These are phyloP conservation scores for Proales similis DNA, from an alignment of 1,140 invertebrate genomes.

Conservation along the genomic window DNA sequence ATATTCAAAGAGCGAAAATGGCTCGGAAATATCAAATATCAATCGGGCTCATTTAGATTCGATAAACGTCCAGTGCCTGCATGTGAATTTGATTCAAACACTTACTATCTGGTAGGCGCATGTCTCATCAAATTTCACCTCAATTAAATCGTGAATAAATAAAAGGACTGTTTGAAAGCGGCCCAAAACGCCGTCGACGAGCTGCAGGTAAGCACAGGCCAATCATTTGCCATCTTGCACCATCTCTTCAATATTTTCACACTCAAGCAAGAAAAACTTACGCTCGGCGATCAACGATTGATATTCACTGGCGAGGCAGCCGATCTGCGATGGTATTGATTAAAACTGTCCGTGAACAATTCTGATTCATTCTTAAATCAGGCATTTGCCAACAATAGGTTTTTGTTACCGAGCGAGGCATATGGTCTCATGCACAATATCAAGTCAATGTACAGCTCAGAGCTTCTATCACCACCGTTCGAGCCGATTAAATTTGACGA, in stretches of 20 bases:
- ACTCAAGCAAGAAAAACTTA: conserved; percentile 63
- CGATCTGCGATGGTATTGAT: conserved; percentile 73
- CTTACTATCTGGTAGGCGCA: too few species aligned
- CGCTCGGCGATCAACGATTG: conserved; percentile 65
- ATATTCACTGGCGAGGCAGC: conserved; percentile 63
- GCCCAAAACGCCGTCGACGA: conserved; percentile 33
- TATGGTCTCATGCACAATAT: conserved; percentile 32
- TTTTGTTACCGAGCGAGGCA: conserved; percentile 19
- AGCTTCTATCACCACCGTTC: conserved; percentile 7
- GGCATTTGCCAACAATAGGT: too few species aligned
- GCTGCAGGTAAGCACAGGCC: background rate
- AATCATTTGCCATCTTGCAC: conserved; percentile 23
- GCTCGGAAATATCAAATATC: conserved; percentile 68
- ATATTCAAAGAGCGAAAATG: conserved; percentile 72
- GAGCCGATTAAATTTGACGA: background rate
- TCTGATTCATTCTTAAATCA: too few species aligned
- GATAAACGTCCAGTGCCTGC: too few species aligned
- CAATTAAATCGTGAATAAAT: background rate
- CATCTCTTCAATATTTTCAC: conserved; percentile 40
- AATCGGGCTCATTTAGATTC: conserved; percentile 67
- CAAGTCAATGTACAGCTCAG: conserved; percentile 12
- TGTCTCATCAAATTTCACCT: too few species aligned
- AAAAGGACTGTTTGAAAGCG: conserved; percentile 41
- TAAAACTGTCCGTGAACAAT: too few species aligned
- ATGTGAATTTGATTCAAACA: too few species aligned